Evolutionary conservation across 2,113 vertebrate genomes (phyloP).

Genomic region (Tapirus terrestris): DNA sequence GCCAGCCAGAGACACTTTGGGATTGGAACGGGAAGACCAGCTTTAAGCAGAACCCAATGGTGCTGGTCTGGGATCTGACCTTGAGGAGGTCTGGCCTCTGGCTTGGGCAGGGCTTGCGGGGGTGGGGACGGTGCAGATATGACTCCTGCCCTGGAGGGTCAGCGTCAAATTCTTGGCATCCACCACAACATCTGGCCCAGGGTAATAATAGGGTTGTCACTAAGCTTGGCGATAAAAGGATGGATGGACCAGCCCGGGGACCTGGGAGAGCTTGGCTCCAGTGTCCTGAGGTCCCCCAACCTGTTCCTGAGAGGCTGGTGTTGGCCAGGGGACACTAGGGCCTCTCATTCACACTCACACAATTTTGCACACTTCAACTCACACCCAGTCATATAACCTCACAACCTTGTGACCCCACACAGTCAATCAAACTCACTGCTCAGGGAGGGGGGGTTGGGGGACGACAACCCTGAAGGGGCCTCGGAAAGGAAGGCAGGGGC

Average conservation of each 20-base stretch:
- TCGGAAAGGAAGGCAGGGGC: background rate
- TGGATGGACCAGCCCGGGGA: background rate
- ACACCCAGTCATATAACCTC: background rate
- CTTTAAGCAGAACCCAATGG: background rate
- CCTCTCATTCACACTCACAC: background rate
- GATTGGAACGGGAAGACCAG: background rate
- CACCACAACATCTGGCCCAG: background rate
- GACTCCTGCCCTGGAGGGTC: background rate
- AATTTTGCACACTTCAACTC: background rate
- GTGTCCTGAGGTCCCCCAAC: background rate
- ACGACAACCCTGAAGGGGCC: background rate
- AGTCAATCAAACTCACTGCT: background rate
- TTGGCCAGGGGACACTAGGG: background rate
- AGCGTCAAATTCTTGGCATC: background rate
- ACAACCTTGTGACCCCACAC: background rate
- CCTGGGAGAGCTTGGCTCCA: background rate
- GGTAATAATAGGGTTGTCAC: background rate
- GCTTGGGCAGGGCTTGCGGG: background rate
- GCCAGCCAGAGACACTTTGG: background rate
- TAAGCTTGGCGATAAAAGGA: background rate
- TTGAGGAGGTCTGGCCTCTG: background rate
- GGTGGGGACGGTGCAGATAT: background rate
- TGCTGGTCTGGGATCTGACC: background rate
- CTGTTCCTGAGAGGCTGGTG: background rate
- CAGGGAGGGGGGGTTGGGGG: background rate